These are phyloP conservation scores for Malacosoma neustria DNA, from an alignment of 2,888 invertebrate genomes.

Conservation along the genomic window DNA sequence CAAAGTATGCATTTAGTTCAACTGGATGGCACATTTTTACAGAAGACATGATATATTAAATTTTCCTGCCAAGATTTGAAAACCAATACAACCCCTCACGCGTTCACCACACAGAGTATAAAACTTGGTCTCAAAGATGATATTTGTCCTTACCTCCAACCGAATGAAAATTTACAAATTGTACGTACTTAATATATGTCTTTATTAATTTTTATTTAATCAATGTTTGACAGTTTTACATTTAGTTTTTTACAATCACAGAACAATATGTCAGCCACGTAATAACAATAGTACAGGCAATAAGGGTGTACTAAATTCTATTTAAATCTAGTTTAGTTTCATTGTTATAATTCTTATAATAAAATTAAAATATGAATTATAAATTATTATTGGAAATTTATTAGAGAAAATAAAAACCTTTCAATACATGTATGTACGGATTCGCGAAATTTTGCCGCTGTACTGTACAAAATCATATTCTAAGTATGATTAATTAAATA, in stretches of 20 bases:
- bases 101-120: slow-evolving; percentile 26
- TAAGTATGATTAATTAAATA: too few relatives aligned
- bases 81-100: slow-evolving; percentile 14
- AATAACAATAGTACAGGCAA: slow-evolving; percentile 13
- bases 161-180: slow-evolving; percentile 54
- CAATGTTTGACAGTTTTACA: slow-evolving; percentile 3
- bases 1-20: slow-evolving; percentile 44
- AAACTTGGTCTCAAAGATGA: slow-evolving; percentile 58
- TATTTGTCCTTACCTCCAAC: slow-evolving; percentile 26
- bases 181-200: slow-evolving; percentile 32
- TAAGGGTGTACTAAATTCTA: too few relatives aligned
- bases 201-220: slow-evolving; percentile 20
- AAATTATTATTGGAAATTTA: too few relatives aligned
- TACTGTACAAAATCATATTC: too few relatives aligned
- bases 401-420: too few relatives aligned
- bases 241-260: slow-evolving; percentile 30
- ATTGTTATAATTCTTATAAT: too few relatives aligned
- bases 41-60: slow-evolving; percentile 6
- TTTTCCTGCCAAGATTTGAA: slow-evolving; percentile 5
- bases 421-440: too few relatives aligned
- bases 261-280: slow-evolving; percentile 64
- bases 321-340: too few relatives aligned
- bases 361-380: too few relatives aligned
- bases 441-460: too few relatives aligned
- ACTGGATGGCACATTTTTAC: slow-evolving; percentile 59